Evolutionary conservation across 2,888 invertebrate genomes (phyloP), one percentile per base, ranked within the genome.

Genomic region (Philonicus albiceps): DNA sequence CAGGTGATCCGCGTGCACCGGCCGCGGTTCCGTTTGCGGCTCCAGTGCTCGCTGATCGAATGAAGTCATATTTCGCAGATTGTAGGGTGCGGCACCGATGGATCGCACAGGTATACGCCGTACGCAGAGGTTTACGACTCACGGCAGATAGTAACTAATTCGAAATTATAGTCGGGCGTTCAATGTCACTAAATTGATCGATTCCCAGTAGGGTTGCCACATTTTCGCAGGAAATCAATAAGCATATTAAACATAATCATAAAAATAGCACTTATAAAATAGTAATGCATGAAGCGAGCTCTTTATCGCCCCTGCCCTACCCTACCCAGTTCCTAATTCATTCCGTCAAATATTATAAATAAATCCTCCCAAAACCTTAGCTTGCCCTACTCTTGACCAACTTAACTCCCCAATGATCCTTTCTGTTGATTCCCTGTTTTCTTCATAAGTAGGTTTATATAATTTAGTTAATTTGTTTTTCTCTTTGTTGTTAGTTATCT

Each of bases 21-120:
- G 13, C 40, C 37, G 37, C 40, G 40, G 34, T 73, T 72, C 31
- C 27, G 22, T 27, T n/a, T 16, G 37, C 31, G 37, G 19, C n/a
- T 22, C 34, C n/a, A 37, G 73, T n/a, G 8, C 22, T 72, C 31
- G 81, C 34, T 55, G 81, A 49, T 83, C 73, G 73, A 84, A 84
- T 84, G 40, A 73, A 84, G 84, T 73, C 73, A 84, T 84, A 84
- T 73, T 84, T 84, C 73, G 55, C 72, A 30, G 43, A 27, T 43
- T 27, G 40, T 27, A 84, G 84, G 72, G 84, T 73, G 84, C 84
- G 84, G 84, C 84, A 19, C 40, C 5, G 19, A 16, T 73, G 16
- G 40, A 84, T 53, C 55, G 43, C 13, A 55, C 37, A 11, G 19
- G 37, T 40, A 40, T 5, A 5, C 31, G 64, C 49, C 53, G 40